Evolutionary conservation across 30 jellyfish, hydroid and myxozoan species (phyloP).

Genomic region (Nemopilema nomurai): DNA sequence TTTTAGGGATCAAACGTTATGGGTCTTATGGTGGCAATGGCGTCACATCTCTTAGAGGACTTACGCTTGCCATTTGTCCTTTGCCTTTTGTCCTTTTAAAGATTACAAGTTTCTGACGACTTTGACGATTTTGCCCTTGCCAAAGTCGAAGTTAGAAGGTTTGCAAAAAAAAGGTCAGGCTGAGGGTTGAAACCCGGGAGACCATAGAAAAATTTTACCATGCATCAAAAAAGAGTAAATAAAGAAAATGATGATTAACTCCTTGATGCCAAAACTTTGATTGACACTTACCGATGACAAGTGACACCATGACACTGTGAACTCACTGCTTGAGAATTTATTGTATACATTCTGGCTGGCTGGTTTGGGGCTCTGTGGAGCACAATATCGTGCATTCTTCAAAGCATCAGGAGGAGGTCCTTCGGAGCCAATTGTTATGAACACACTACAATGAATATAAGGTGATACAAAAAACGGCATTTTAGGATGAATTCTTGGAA

Average conservation of each 20-base stretch:
- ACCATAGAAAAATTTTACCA: too few species aligned
- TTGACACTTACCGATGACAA: slow-evolving; percentile 58
- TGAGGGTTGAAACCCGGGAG: too few species aligned
- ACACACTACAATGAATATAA: slow-evolving; percentile 37
- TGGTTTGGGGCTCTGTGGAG: slow-evolving; percentile 50
- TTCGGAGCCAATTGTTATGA: slow-evolving; percentile 55
- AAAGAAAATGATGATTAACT: not conserved
- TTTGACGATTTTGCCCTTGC: too few species aligned
- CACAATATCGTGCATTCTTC: slow-evolving; percentile 63
- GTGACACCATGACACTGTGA: slow-evolving; percentile 69
- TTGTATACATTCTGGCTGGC: slow-evolving; percentile 56
- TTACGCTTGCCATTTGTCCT: too few species aligned
- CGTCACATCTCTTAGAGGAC: too few species aligned
- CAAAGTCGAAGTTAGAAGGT: too few species aligned
- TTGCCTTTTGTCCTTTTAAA: too few species aligned
- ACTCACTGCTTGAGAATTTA: slow-evolving; percentile 47
- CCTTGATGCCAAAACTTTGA: too few species aligned
- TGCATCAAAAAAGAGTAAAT: not conserved
- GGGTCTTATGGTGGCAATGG: too few species aligned
- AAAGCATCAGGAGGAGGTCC: slow-evolving; percentile 60
- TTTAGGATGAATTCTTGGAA: not conserved
- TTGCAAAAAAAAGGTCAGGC: too few species aligned
- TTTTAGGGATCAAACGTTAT: too few species aligned
- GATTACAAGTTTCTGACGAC: too few species aligned
- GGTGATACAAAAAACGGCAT: not conserved